Evolutionary conservation across 2,113 vertebrate genomes (phyloP).

Genomic region (Cromileptes altivelis): DNA sequence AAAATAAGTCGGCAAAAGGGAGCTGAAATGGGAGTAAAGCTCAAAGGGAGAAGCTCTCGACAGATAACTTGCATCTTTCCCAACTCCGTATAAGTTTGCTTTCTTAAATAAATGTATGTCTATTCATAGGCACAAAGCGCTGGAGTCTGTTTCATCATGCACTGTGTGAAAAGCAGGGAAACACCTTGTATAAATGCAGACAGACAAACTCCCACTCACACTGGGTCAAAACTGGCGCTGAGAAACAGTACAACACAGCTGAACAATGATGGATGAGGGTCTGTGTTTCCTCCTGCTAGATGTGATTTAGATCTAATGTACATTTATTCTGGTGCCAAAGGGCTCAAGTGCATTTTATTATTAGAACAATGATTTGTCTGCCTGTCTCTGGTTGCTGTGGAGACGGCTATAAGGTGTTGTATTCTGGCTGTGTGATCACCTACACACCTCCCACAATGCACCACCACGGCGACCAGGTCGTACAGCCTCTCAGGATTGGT

Average conservation of each 20-base stretch:
- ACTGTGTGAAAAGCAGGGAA: slow-evolving; percentile 29
- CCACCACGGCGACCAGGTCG: slow-evolving; percentile 95
- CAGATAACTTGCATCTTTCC: not conserved
- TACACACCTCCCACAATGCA: slow-evolving; percentile 95
- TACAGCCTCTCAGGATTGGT: slow-evolving; percentile 96
- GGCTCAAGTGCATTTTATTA: slow-evolving; percentile 18
- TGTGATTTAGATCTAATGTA: slow-evolving; percentile 5
- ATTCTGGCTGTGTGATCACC: not conserved
- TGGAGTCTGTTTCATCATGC: slow-evolving; percentile 9
- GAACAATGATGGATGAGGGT: slow-evolving; percentile 9
- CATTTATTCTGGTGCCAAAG: not conserved
- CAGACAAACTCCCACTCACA: slow-evolving; percentile 34
- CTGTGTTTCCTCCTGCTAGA: not conserved
- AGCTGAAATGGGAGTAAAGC: not conserved
- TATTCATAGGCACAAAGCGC: not conserved
- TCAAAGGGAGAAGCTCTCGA: not conserved
- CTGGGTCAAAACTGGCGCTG: not conserved
- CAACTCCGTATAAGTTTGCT: slow-evolving; percentile 16
- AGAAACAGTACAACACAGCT: not conserved
- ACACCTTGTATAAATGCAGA: slow-evolving; percentile 39
- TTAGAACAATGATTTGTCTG: slow-evolving; percentile 14
- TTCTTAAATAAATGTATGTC: not conserved
- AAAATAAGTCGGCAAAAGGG: slow-evolving; percentile 13
- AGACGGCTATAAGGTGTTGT: not conserved
- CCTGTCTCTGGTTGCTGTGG: slow-evolving; percentile 20